Conservation (phyloP, 2,888 invertebrate species). For the Ashinkailepas kermadecensis region DNA sequence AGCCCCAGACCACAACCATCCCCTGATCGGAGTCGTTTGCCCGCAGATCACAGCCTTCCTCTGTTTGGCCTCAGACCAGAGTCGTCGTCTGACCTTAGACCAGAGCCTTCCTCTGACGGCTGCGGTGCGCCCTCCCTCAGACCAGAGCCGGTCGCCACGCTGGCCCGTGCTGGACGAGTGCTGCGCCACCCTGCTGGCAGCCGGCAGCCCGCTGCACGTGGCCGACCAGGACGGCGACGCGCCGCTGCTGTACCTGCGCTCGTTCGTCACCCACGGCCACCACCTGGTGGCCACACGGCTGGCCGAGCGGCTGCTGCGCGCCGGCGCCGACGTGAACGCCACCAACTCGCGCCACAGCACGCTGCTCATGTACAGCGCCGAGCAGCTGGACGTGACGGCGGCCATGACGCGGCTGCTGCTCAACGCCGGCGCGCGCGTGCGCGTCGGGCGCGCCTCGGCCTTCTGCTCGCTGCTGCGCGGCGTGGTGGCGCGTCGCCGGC, state of each 20-base stretch:
- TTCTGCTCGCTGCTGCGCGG: slow-evolving; percentile 27
- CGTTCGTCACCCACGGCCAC: background rate
- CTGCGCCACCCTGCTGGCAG: background rate
- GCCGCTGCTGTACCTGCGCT: slow-evolving; percentile 16
- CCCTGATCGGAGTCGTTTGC: too few species aligned
- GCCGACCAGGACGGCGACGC: slow-evolving; percentile 20
- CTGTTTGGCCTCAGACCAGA: too few species aligned
- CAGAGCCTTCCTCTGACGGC: too few species aligned
- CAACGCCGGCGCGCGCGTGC: slow-evolving; percentile 28
- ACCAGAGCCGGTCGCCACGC: background rate
- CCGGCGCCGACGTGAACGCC: slow-evolving; percentile 24
- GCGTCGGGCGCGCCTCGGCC: slow-evolving; percentile 25
- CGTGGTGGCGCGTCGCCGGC: background rate
- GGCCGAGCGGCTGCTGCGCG: slow-evolving; percentile 9
- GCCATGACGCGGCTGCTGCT: slow-evolving; percentile 26
- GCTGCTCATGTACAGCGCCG: slow-evolving; percentile 27
- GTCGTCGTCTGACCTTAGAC: too few species aligned
- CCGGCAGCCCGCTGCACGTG: background rate
- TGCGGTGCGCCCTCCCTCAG: background rate
- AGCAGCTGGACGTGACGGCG: slow-evolving; percentile 13
- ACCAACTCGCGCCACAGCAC: slow-evolving; percentile 21
- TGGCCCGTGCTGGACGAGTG: background rate
- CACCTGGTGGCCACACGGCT: background rate
- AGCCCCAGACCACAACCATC: too few species aligned
- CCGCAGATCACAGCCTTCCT: too few species aligned